phyloP scores from a whole-genome alignment of 2,888 invertebrate genomes.

The Carterocephalus palaemon region DNA sequence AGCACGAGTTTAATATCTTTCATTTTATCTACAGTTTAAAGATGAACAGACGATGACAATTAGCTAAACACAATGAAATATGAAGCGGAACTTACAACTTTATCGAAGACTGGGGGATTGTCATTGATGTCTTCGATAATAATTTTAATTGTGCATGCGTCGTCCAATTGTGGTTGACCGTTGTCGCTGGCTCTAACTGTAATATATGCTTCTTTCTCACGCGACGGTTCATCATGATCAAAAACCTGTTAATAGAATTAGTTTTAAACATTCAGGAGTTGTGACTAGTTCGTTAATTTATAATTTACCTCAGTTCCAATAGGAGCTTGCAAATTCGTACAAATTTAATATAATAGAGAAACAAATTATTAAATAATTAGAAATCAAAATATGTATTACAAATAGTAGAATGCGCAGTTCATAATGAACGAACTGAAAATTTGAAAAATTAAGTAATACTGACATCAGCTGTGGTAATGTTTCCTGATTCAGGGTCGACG shows the following conservation, averaged over 20 bases:
- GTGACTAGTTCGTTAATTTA: not conserved
- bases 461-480: conserved; percentile 85
- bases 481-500: conserved; percentile 87
- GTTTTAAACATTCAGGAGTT: not conserved
- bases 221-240: conserved; percentile 93
- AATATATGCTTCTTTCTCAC: conserved; percentile 89
- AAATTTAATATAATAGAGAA: conserved; percentile 7
- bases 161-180: conserved; percentile 92
- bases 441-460: conserved; percentile 47
- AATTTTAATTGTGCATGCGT: conserved; percentile 95
- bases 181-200: conserved; percentile 96
- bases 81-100: conserved; percentile 81
- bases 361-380: too few species aligned
- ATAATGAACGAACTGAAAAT: conserved; percentile 27
- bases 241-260: conserved; percentile 78
- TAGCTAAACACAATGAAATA: not conserved
- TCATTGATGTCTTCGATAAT: conserved; percentile 96
- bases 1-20: not conserved
- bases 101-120: conserved; percentile 89
- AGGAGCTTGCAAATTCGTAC: conserved; percentile 18
- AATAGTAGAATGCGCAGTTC: too few species aligned
- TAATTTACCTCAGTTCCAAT: conserved; percentile 29
- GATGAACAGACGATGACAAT: too few species aligned
- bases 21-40: too few species aligned
- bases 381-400: not conserved